Evolutionary conservation across 2,888 invertebrate species (phyloP).

Genomic region (Epicampocera succincta): DNA sequence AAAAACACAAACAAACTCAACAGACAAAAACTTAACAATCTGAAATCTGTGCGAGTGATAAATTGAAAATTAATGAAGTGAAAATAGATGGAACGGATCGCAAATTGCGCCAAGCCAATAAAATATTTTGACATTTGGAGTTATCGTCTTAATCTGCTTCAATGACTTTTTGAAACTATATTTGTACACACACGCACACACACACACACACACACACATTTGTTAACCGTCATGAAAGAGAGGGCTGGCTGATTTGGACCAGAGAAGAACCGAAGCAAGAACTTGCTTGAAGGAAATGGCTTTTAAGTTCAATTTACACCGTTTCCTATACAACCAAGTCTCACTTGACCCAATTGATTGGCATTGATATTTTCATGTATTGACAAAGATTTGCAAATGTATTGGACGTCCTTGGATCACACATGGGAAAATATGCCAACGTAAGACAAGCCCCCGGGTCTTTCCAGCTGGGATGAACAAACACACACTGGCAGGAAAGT

Average conservation of each 20-base stretch:
- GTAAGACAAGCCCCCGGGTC: too few species aligned
- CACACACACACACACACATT: conserved; percentile 7
- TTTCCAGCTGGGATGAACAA: too few species aligned
- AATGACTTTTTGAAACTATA: conserved; percentile 75
- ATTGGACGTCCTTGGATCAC: too few species aligned
- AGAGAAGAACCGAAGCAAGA: conserved; percentile 30
- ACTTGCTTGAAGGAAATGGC: conserved; percentile 34
- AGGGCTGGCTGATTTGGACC: conserved; percentile 58
- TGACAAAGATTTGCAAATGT: too few species aligned
- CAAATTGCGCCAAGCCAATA: conserved; percentile 81
- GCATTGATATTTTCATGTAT: too few species aligned
- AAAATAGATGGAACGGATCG: conserved; percentile 81
- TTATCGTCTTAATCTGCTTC: conserved; percentile 81
- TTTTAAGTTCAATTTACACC: conserved; percentile 37
- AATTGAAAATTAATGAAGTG: conserved; percentile 81
- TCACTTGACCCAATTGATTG: too few species aligned
- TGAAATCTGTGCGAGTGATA: conserved; percentile 80
- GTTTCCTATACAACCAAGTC: conserved; percentile 1
- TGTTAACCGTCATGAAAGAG: conserved; percentile 4
- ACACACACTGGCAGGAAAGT: too few species aligned
- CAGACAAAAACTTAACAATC: conserved; percentile 71
- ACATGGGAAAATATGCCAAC: too few species aligned
- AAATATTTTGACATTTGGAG: conserved; percentile 81
- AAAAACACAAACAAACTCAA: conserved; percentile 18
- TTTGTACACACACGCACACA: background rate